A percentile compares a stretch with the other conserved stretches of the same genome.
phyloP scores from a whole-genome alignment of 2,888 invertebrate genomes.

The Spilosoma lubricipeda region DNA sequence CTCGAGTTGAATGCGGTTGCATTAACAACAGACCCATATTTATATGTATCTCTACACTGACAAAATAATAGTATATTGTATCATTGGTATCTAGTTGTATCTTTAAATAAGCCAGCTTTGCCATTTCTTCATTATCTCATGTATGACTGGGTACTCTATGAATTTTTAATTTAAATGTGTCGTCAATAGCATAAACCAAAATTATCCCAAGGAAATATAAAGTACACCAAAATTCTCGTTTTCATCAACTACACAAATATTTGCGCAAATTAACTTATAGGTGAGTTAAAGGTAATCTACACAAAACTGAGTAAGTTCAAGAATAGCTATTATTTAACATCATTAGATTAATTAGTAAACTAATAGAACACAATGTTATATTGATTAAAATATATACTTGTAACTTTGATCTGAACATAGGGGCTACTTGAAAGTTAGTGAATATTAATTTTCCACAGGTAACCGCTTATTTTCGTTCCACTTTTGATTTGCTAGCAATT shows the following conservation, averaged over 20 bases:
- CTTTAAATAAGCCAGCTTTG: background rate
- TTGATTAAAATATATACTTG: background rate
- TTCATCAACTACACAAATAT: background rate
- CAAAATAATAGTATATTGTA: too few relatives aligned
- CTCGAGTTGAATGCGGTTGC: constrained; percentile 56
- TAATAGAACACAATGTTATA: background rate
- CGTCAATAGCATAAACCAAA: background rate
- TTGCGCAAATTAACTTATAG: background rate
- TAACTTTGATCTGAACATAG: background rate
- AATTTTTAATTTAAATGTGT: background rate
- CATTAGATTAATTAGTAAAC: background rate
- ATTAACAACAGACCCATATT: constrained; percentile 43
- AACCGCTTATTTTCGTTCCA: constrained; percentile 20
- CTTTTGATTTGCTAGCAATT: constrained; percentile 36
- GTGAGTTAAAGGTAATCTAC: background rate
- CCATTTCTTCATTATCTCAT: background rate
- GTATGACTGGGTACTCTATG: background rate
- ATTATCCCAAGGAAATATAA: background rate
- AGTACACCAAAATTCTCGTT: background rate
- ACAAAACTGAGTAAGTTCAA: background rate
- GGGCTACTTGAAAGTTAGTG: background rate
- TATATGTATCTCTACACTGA: too few relatives aligned
- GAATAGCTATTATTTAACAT: background rate
- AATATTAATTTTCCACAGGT: constrained; percentile 15
- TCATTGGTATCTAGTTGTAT: too few relatives aligned